phyloP scores from a whole-genome alignment of 2,888 invertebrate species.

The Rhagonycha fulva region DNA sequence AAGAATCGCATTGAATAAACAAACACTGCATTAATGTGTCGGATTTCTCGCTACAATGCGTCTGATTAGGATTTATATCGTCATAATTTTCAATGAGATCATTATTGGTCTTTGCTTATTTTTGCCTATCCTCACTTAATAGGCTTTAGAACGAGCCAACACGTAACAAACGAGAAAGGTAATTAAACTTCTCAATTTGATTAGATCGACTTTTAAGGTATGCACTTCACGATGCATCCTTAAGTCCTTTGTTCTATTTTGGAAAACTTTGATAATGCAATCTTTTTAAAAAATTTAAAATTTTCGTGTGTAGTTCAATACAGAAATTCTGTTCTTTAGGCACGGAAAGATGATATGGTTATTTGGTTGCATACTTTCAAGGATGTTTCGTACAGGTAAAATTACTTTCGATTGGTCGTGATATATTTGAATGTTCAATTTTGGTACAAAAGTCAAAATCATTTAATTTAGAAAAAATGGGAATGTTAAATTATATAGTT shows the following conservation, averaged over 20 bases:
- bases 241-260: not conserved
- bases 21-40: conserved; percentile 44
- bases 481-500: not conserved
- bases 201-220: not conserved
- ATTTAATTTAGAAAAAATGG: not conserved
- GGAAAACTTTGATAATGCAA: no score
- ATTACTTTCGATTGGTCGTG: not conserved
- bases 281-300: no score
- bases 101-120: conserved; percentile 32
- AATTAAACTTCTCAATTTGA: conserved; percentile 12
- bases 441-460: not conserved
- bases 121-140: conserved; percentile 23
- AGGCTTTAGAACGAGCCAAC: conserved; percentile 11
- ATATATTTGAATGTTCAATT: not conserved
- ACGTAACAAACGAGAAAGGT: conserved; percentile 12
- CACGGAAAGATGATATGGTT: not conserved
- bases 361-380: conserved; percentile 16
- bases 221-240: not conserved
- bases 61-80: conserved; percentile 50
- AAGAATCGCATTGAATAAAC: conserved; percentile 46
- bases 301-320: no score
- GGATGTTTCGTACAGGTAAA: not conserved
- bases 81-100: conserved; percentile 50
- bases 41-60: conserved; percentile 42
- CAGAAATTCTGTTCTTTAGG: not conserved